Evolutionary conservation across 2,113 vertebrate species (phyloP), one percentile per base, ranked within the genome.

Genomic region (Zeus faber): DNA sequence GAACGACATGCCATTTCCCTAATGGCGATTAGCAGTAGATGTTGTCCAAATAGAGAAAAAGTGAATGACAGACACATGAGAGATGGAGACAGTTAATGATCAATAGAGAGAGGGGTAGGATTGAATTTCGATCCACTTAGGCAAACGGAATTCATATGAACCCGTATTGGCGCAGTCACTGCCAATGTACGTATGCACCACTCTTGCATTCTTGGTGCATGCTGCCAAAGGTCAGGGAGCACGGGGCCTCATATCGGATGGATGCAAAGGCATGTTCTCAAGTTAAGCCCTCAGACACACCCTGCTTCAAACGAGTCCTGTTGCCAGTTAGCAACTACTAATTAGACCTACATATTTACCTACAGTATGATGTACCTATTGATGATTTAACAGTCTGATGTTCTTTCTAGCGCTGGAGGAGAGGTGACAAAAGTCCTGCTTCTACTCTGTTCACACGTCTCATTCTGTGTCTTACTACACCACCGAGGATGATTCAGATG

Each of bases 171-270:
- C 5, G 8, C 9, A 33, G 3, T 37, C 33, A 14, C 33, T 4
- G 44, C 8, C 54, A 33, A 26, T 43, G 47, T 31, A 49, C 18
- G 68, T 65, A 54, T 61, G 62, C 62, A 49, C 37, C 6, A 0
- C 20, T 46, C 25, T 18, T 43, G 35, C 76, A 66, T 72, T 67
- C 59, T 26, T 18, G 40, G 45, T 55, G 60, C 51, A 7, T 23
- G 24, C 45, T 48, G 43, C 63, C 63, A 81, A 81, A 81, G 72
- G 79, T 78, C 70, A 77, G 33, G 65, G 71, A 41, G 47, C 73
- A 51, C 21, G 24, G 5, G 47, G 49, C 29, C 20, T 25, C 67
- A 56, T 75, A 72, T 80, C 55, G 9, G 56, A 68, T 81, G 61
- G 6, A 67, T 69, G 46, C 54, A 63, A 20, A 65, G 69, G 76